These are phyloP conservation scores for Conchocele bisecta DNA, from an alignment of 2,888 invertebrate species.

Conservation along the genomic window DNA sequence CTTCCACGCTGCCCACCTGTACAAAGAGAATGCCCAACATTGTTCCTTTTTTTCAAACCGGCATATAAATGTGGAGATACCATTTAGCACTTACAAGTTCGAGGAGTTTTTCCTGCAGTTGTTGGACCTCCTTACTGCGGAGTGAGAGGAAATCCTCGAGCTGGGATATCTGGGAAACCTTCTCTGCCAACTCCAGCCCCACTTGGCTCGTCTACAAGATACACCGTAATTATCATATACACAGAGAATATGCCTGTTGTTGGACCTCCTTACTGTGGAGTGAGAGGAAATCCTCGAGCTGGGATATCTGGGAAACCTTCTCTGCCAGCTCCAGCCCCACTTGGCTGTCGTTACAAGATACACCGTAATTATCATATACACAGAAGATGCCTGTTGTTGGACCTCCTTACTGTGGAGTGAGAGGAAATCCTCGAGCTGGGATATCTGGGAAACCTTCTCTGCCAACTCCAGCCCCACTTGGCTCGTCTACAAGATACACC, in stretches of 20 bases:
- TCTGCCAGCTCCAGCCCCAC: slow-evolving; percentile 73
- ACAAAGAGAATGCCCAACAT: too few relatives aligned
- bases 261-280: slow-evolving; percentile 68
- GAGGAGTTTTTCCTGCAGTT: slow-evolving; percentile 67
- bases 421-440: slow-evolving; percentile 72
- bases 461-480: slow-evolving; percentile 73
- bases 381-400: too few relatives aligned
- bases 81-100: slow-evolving; percentile 72
- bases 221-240: too few relatives aligned
- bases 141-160: slow-evolving; percentile 70
- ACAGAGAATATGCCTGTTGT: too few relatives aligned
- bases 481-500: too few relatives aligned
- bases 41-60: too few relatives aligned
- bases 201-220: slow-evolving; percentile 78
- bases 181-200: slow-evolving; percentile 72
- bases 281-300: slow-evolving; percentile 72
- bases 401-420: slow-evolving; percentile 68
- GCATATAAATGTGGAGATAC: too few relatives aligned
- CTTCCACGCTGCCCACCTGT: too few relatives aligned
- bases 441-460: slow-evolving; percentile 69
- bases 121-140: slow-evolving; percentile 69
- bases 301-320: slow-evolving; percentile 66
- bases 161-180: slow-evolving; percentile 65
- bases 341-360: too few relatives aligned
- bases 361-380: too few relatives aligned